A percentile compares a stretch with the other conserved stretches of the same genome.
Evolutionary conservation across 1,140 invertebrate species (phyloP).

Genomic region (Microplitis mediator): DNA sequence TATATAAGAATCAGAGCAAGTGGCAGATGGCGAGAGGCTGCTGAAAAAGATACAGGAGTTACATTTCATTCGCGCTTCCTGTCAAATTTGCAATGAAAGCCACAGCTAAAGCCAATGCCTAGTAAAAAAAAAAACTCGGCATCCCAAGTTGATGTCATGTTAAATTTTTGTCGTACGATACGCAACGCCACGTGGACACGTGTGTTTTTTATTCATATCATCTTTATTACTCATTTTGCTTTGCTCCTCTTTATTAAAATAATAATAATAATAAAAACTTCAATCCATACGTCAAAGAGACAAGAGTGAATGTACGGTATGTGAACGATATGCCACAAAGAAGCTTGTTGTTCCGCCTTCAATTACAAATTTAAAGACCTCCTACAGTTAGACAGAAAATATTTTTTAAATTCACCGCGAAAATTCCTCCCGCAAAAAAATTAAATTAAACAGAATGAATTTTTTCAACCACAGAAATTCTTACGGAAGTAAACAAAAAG

Average conservation of each 20-base stretch:
- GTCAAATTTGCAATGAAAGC: not conserved
- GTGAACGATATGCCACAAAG: not conserved
- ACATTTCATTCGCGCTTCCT: slow-evolving; percentile 4
- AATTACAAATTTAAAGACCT: not conserved
- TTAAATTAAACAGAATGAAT: too few species aligned
- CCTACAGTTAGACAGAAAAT: not conserved
- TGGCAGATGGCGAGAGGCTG: not conserved
- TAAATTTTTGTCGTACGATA: not conserved
- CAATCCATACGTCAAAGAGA: too few species aligned
- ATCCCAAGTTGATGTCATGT: slow-evolving; percentile 5
- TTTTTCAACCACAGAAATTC: not conserved
- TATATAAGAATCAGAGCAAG: not conserved
- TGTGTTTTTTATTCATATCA: not conserved
- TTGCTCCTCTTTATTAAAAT: not conserved
- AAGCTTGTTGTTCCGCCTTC: not conserved
- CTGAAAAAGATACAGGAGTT: not conserved
- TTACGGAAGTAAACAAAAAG: not conserved
- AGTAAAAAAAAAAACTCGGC: too few species aligned
- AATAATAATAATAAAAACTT: too few species aligned
- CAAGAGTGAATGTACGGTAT: not conserved
- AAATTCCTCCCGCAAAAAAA: not conserved
- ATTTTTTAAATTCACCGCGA: not conserved
- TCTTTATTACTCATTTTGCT: not conserved
- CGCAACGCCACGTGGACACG: not conserved
- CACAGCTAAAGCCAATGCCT: not conserved